Percentiles rank a stretch among this genome's conserved stretches.
Conservation (phyloP, 1,140 invertebrate species). For the Charaxes varanes region DNA sequence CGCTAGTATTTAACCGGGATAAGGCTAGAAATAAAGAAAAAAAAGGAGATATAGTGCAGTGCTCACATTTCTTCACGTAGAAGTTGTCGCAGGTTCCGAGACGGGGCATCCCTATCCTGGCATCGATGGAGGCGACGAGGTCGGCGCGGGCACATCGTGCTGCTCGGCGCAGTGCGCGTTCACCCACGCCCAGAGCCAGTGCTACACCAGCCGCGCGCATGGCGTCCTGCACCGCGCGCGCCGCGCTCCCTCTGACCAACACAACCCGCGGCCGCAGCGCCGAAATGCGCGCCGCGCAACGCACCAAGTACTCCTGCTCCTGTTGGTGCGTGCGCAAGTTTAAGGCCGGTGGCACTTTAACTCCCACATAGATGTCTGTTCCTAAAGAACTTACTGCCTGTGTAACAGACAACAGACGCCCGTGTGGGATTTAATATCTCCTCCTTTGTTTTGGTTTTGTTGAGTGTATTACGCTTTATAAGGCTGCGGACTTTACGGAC, state of each 20-base stretch:
- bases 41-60: slow-evolving; percentile 6
- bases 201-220: slow-evolving; percentile 88
- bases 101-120: slow-evolving; percentile 85
- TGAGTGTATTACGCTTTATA: too few relatives aligned
- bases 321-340: too few relatives aligned
- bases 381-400: too few relatives aligned
- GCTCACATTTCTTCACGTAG: slow-evolving; percentile 80
- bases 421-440: too few relatives aligned
- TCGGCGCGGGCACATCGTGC: slow-evolving; percentile 89
- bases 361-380: too few relatives aligned
- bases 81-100: slow-evolving; percentile 93
- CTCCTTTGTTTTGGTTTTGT: too few relatives aligned
- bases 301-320: slow-evolving; percentile 92
- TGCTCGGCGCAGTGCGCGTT: slow-evolving; percentile 87
- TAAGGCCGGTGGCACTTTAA: too few relatives aligned
- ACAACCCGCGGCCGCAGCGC: slow-evolving; percentile 90
- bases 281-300: slow-evolving; percentile 91
- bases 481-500: too few relatives aligned
- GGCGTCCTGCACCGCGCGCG: slow-evolving; percentile 91
- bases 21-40: too few relatives aligned
- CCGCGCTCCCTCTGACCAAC: slow-evolving; percentile 92
- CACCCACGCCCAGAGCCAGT: slow-evolving; percentile 91
- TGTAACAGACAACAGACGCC: too few relatives aligned
- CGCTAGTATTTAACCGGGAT: too few relatives aligned
- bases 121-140: slow-evolving; percentile 92